Conservation (phyloP, 1,140 invertebrate species). For the Araneus ventricosus region DNA sequence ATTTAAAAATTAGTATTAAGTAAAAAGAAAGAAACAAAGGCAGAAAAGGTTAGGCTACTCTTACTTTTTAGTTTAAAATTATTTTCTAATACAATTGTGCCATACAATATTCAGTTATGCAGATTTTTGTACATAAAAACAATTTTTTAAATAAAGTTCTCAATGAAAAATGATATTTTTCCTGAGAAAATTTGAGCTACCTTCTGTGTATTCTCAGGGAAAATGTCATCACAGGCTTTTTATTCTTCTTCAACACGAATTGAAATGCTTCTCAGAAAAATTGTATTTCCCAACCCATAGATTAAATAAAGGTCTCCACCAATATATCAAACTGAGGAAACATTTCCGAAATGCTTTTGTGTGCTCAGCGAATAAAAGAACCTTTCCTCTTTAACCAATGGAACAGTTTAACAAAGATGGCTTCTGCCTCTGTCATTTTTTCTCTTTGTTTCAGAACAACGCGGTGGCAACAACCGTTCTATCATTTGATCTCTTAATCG, state of each 20-base stretch:
- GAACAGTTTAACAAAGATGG: neutral
- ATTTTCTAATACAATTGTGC: no score
- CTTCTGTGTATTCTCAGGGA: no score
- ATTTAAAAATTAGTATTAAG: no score
- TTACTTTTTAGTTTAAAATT: no score
- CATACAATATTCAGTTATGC: no score
- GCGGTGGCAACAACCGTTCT: neutral
- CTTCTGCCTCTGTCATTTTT: neutral
- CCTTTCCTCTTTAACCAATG: neutral
- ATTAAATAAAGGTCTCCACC: neutral
- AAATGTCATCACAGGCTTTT: no score
- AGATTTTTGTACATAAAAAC: no score
- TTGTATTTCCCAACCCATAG: neutral
- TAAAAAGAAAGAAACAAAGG: no score
- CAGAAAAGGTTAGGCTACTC: no score
- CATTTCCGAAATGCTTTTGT: neutral
- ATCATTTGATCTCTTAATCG: conserved; percentile 3
- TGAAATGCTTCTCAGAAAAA: neutral
- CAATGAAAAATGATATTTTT: no score
- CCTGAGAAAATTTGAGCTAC: no score
- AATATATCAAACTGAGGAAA: neutral
- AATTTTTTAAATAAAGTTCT: no score
- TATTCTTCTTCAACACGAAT: neutral
- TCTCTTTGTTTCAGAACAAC: neutral
- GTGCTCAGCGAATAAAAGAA: neutral